Conservation (phyloP, 1,140 invertebrate species). For the Zaprionus davidi region DNA sequence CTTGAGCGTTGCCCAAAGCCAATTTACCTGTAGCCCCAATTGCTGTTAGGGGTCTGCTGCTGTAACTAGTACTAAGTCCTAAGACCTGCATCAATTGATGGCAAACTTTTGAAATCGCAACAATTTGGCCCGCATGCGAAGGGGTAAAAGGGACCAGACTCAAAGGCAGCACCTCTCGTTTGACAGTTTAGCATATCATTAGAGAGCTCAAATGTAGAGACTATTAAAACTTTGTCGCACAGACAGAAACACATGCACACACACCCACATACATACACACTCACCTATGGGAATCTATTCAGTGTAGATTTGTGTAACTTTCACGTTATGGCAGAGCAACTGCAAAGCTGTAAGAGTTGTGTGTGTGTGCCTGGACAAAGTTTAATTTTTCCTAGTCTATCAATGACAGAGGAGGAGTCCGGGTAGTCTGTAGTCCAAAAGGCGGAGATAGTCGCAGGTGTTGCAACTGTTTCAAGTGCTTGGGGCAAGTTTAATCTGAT, state of each 20-base stretch:
- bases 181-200: conserved; percentile 79
- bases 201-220: conserved; percentile 73
- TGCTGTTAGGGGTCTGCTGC: not conserved
- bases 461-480: conserved; percentile 25
- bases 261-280: conserved; percentile 11
- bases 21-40: not conserved
- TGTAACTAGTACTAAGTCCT: not conserved
- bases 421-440: not conserved
- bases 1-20: conserved; percentile 5
- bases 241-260: conserved; percentile 14
- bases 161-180: conserved; percentile 48
- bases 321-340: conserved; percentile 29
- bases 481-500: conserved; percentile 46
- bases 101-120: conserved; percentile 41
- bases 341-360: conserved; percentile 5
- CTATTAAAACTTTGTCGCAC: conserved; percentile 72
- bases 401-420: not conserved
- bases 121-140: conserved; percentile 27
- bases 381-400: conserved; percentile 20
- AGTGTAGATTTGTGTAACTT: conserved; percentile 38
- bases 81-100: conserved; percentile 13
- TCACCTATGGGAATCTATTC: conserved; percentile 32
- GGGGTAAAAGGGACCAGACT: not conserved
- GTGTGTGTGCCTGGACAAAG: conserved; percentile 21
- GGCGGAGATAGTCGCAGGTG: conserved; percentile 27